These are phyloP conservation scores for Catharus minimus DNA, from an alignment of 2,113 vertebrate species.

Conservation along the genomic window DNA sequence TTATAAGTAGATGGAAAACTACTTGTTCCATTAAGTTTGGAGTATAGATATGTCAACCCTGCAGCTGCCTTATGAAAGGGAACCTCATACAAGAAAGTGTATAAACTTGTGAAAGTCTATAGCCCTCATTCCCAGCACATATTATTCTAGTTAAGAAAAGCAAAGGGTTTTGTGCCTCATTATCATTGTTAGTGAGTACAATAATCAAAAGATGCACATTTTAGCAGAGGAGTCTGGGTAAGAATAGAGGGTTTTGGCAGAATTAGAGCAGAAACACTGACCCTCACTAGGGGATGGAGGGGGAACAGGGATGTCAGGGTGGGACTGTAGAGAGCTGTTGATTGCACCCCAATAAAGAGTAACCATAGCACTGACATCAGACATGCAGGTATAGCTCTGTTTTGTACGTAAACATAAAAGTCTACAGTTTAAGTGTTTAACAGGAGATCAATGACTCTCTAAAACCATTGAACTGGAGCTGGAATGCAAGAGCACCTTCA, in stretches of 20 bases:
- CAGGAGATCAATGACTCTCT: background rate
- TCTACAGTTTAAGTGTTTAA: background rate
- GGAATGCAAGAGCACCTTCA: background rate
- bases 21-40: background rate
- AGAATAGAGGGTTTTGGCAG: background rate
- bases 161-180: background rate
- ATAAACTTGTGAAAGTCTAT: background rate
- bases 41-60: background rate
- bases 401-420: background rate
- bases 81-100: background rate
- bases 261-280: background rate
- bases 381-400: background rate
- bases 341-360: background rate
- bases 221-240: background rate
- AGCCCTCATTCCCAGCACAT: background rate
- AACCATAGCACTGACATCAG: background rate
- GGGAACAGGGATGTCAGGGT: fast-evolving
- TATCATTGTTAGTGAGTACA: background rate
- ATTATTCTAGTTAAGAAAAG: background rate
- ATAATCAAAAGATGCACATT: background rate
- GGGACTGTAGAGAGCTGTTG: background rate
- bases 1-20: background rate
- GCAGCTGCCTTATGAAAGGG: background rate
- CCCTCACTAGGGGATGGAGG: fast-evolving
- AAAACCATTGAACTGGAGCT: background rate